These are phyloP conservation scores for Drosophila meridiana DNA, from an alignment of 2,888 invertebrate genomes.

Conservation along the genomic window DNA sequence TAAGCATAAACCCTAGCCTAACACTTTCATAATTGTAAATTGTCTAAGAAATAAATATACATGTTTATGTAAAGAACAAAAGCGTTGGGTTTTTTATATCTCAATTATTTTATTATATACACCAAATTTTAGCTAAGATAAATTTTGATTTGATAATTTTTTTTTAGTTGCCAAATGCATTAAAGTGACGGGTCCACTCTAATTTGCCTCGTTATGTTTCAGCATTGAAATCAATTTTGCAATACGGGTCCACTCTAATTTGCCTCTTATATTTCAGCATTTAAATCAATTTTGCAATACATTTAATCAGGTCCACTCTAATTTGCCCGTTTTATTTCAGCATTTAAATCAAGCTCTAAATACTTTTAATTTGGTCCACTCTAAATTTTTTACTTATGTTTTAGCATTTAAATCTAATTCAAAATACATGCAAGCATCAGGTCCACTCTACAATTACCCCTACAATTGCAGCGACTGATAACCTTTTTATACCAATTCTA, in stretches of 20 bases:
- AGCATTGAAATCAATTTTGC: too few species aligned
- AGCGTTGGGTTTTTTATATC: neutral
- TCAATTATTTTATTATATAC: neutral
- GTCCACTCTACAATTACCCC: neutral
- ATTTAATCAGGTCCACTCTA: too few species aligned
- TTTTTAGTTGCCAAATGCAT: too few species aligned
- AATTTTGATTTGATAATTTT: neutral
- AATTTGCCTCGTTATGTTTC: neutral
- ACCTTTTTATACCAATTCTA: too few species aligned
- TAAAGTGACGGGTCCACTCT: neutral
- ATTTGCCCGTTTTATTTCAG: too few species aligned
- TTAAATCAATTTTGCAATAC: too few species aligned
- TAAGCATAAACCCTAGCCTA: slow-evolving; percentile 6
- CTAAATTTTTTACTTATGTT: neutral
- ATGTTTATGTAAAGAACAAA: slow-evolving; percentile 9
- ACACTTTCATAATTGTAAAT: slow-evolving; percentile 9
- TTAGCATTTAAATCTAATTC: neutral
- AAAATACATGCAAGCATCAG: too few species aligned
- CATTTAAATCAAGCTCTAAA: too few species aligned
- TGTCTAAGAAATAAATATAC: slow-evolving; percentile 1
- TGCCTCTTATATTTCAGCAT: too few species aligned
- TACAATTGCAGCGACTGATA: too few species aligned
- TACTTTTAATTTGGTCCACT: neutral
- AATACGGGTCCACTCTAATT: too few species aligned
- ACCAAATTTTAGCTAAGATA: neutral